Percentiles rank a stretch among this genome's conserved stretches.
Conservation (phyloP, 2,113 vertebrate species). For the Eulacestoma nigropectus region DNA sequence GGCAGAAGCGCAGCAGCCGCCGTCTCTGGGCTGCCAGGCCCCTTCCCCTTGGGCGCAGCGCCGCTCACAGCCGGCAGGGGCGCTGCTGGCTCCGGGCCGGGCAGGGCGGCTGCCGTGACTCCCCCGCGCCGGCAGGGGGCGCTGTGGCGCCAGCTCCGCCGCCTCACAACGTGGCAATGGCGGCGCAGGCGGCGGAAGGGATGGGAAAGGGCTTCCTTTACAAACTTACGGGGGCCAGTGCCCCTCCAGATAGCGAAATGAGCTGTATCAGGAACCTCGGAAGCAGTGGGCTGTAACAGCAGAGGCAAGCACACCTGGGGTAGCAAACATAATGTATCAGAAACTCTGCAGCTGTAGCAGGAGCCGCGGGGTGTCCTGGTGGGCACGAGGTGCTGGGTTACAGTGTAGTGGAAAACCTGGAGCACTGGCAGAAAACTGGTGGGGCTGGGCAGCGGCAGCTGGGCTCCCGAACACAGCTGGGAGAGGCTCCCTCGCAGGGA, state of each 20-base stretch:
- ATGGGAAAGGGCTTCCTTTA: not conserved
- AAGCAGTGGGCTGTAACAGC: not conserved
- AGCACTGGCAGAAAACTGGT: not conserved
- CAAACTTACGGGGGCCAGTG: too few relatives aligned
- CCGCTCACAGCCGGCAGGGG: too few relatives aligned
- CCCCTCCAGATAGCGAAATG: not conserved
- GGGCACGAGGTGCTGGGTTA: not conserved
- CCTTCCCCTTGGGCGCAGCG: too few relatives aligned
- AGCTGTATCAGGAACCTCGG: not conserved
- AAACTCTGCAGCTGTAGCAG: not conserved
- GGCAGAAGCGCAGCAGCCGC: too few relatives aligned
- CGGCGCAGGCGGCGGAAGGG: too few relatives aligned
- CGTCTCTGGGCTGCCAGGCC: too few relatives aligned
- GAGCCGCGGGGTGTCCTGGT: not conserved
- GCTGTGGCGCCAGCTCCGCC: not conserved
- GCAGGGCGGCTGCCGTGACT: not conserved
- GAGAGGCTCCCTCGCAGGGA: not conserved
- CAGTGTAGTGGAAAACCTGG: not conserved
- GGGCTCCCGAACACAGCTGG: rapidly evolving
- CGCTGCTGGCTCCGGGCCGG: too few relatives aligned
- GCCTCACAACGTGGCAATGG: rapidly evolving
- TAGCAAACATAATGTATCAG: not conserved
- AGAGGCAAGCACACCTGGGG: too few relatives aligned
- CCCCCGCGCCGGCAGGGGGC: not conserved
- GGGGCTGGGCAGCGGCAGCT: not conserved